A percentile compares a stretch with the other conserved stretches of the same genome.
Conservation (phyloP, 1,140 invertebrate genomes). For the Drosophila ohnishii region DNA sequence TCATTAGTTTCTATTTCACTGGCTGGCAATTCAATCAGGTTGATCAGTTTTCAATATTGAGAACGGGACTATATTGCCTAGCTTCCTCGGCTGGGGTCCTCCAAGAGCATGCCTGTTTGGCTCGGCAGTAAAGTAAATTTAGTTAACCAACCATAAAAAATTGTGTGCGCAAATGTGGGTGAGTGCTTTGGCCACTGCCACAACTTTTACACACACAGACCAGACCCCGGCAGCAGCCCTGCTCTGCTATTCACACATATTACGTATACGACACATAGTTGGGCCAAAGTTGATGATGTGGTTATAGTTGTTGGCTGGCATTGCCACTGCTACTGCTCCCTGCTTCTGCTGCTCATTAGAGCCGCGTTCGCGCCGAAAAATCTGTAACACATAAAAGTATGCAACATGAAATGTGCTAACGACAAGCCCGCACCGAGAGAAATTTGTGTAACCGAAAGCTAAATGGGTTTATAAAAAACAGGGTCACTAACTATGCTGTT, state of each 20-base stretch:
- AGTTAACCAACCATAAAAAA: slow-evolving; percentile 63
- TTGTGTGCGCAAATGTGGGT: slow-evolving; percentile 47
- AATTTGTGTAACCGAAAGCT: neutral
- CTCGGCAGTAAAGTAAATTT: slow-evolving; percentile 56
- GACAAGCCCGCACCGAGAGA: slow-evolving; percentile 41
- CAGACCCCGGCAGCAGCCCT: neutral
- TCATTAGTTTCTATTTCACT: slow-evolving; percentile 62
- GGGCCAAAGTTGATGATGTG: slow-evolving; percentile 64
- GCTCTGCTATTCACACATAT: slow-evolving; percentile 42
- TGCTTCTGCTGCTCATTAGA: slow-evolving; percentile 62
- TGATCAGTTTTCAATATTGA: slow-evolving; percentile 50
- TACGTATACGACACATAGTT: slow-evolving; percentile 77
- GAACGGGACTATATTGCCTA: slow-evolving; percentile 22
- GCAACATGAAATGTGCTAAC: slow-evolving; percentile 71
- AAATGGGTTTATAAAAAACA: too few relatives aligned
- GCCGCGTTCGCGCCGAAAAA: slow-evolving; percentile 61
- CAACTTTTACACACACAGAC: slow-evolving; percentile 16
- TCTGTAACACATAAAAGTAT: slow-evolving; percentile 68
- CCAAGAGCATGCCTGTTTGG: slow-evolving; percentile 5
- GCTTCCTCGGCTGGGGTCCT: slow-evolving; percentile 8
- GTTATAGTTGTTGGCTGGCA: slow-evolving; percentile 36
- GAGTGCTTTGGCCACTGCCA: slow-evolving; percentile 38
- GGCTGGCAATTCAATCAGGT: slow-evolving; percentile 57
- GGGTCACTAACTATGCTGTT: neutral
- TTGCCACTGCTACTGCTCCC: slow-evolving; percentile 10